A percentile compares a stretch with the other conserved stretches of the same genome.
phyloP scores from a whole-genome alignment of 2,113 vertebrate species.

The pig (Sus scrofa) region DNA sequence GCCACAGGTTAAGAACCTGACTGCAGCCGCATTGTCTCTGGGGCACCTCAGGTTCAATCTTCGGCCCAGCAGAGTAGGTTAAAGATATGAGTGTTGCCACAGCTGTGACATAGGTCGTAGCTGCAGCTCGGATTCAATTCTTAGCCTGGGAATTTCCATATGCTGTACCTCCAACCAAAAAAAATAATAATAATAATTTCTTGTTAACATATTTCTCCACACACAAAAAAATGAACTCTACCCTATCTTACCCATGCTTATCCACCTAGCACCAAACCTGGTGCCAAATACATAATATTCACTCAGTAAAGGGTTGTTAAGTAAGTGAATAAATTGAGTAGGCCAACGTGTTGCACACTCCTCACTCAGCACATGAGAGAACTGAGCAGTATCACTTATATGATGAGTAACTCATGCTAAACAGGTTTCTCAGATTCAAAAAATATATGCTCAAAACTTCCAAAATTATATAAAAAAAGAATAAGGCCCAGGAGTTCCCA shows the following conservation, averaged over 20 bases:
- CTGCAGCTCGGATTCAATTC: too few species aligned
- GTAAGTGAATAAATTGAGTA: neutral
- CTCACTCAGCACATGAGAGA: slow-evolving; percentile 6
- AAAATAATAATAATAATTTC: neutral
- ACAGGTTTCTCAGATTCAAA: neutral
- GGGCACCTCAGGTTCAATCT: too few species aligned
- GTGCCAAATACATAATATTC: neutral
- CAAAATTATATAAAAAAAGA: slow-evolving; percentile 31
- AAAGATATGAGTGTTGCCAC: too few species aligned
- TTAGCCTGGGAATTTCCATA: too few species aligned
- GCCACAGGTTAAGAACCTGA: too few species aligned
- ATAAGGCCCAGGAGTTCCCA: neutral
- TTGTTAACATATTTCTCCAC: neutral
- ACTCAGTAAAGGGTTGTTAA: neutral
- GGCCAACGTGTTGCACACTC: neutral
- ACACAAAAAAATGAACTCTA: neutral
- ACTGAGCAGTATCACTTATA: neutral
- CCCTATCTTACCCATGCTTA: neutral
- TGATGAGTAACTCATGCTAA: neutral
- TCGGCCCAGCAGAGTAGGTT: too few species aligned
- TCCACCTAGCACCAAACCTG: neutral
- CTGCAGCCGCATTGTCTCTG: too few species aligned
- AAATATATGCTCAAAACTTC: neutral
- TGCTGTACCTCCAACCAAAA: too few species aligned
- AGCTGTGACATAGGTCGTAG: too few species aligned